phyloP scores from a whole-genome alignment of 2,888 invertebrate species.

The Pseudolycoriella hygida region DNA sequence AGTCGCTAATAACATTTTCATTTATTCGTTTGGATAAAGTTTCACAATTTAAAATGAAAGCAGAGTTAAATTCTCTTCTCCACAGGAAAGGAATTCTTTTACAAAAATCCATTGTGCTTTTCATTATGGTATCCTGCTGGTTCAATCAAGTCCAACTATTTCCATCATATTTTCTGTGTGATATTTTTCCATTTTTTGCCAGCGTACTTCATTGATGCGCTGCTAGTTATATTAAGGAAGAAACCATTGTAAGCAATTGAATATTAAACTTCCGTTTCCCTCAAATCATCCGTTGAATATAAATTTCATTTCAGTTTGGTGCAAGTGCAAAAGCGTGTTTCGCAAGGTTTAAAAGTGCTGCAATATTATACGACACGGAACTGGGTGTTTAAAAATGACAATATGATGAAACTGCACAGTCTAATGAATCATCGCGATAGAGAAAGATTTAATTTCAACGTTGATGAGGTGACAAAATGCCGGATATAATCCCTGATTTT shows the following conservation, averaged over 20 bases:
- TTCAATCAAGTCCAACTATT: slow-evolving; percentile 45
- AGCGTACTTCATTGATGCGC: slow-evolving; percentile 55
- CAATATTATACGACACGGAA: slow-evolving; percentile 61
- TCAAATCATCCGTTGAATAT: not conserved
- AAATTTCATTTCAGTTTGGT: slow-evolving; percentile 32
- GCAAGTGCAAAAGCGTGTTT: slow-evolving; percentile 37
- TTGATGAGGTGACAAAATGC: slow-evolving; percentile 14
- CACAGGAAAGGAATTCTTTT: slow-evolving; percentile 35
- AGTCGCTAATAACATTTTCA: too few species aligned
- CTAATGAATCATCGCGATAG: slow-evolving; percentile 36
- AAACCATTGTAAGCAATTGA: slow-evolving; percentile 55
- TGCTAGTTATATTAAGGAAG: slow-evolving; percentile 45
- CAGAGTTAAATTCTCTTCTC: too few species aligned
- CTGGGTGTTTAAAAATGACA: slow-evolving; percentile 58
- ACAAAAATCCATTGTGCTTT: slow-evolving; percentile 56
- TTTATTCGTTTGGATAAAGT: too few species aligned
- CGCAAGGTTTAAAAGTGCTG: slow-evolving; percentile 40
- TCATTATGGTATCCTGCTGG: slow-evolving; percentile 69
- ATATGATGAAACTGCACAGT: slow-evolving; percentile 34
- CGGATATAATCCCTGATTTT: not conserved
- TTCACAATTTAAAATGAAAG: too few species aligned
- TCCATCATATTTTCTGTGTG: slow-evolving; percentile 44
- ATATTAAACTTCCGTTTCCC: not conserved
- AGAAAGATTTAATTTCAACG: slow-evolving; percentile 40
- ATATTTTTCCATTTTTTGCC: slow-evolving; percentile 60